Base-by-base conservation (phyloP, 2,113 vertebrate genomes). In the Eupsittula cactorum region DNA sequence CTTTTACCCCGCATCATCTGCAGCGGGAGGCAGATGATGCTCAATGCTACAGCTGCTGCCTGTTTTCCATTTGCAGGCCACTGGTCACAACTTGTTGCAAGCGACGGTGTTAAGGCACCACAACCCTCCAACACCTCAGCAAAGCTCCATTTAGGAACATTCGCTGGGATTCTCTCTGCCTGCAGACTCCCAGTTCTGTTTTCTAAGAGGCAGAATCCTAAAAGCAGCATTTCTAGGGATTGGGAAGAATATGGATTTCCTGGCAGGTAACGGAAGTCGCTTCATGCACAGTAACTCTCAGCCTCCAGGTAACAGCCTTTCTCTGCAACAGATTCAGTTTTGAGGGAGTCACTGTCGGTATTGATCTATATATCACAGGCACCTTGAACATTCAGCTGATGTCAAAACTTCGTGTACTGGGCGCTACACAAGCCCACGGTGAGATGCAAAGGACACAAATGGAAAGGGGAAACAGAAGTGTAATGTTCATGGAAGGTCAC, bases 351-450 rank as follows among this genome's bases (percentile, higher is more conserved):
- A 17, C 31, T 90, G 46, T 67, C 29, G 16, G 20, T 63, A 84
- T 28, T 68, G 68, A 77, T 80, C 83, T n/a, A n/a, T n/a, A 0
- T 70, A 67, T 84, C 74, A 57, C 33, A 16, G 79, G 27, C 78
- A 95, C 82, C 86, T 73, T 68, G 74, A 81, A 47, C 79, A 64
- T 62, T 37, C 78, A 77, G 37, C 37, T 84, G 47, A 64, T 68
- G 60, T 50, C 59, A 68, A 63, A 65, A 60, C 9, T 23, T 16
- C 16, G 27, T 18, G 37, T 10, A 37, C 41, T 23, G 20, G 39
- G 52, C 47, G 35, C 82, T 82, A 50, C 33, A 60, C 39, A 24
- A 86, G 35, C 18, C n/a, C 6, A 0, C 16, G 25, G 31, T 3
- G 50, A 64, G 29, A 35, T 71, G 63, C 77, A 93, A 82, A 91